Conservation (phyloP, 92 coral and sea anemone species). For the Blastomussa wellsi region DNA sequence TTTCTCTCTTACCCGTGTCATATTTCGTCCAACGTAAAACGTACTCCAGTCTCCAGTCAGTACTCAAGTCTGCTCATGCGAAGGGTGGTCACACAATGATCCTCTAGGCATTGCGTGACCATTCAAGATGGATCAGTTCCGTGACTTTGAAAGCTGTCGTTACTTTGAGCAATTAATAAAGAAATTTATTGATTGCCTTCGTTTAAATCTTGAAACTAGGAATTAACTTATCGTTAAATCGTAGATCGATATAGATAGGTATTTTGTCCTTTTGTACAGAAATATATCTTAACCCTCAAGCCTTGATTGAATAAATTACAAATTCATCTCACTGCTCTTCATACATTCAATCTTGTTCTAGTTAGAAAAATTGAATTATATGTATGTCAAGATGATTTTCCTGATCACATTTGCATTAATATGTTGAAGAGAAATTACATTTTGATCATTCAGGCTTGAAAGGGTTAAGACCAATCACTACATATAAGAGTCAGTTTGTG, state of each 20-base stretch:
- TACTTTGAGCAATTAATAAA: neutral
- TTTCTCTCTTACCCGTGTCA: neutral
- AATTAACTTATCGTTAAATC: neutral
- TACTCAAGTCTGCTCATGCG: neutral
- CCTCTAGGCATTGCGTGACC: neutral
- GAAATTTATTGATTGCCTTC: neutral
- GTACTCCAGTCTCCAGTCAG: neutral
- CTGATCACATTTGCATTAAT: neutral
- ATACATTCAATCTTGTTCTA: neutral
- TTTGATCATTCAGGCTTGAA: neutral
- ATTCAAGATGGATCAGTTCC: neutral
- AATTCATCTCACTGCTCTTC: neutral
- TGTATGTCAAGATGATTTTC: neutral
- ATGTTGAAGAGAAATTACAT: neutral
- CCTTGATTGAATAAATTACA: neutral
- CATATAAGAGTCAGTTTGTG: neutral
- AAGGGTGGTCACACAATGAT: neutral
- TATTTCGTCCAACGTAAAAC: neutral
- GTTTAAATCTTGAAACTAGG: neutral
- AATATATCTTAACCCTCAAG: neutral
- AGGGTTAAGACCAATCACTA: neutral
- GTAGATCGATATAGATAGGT: conserved; percentile 32
- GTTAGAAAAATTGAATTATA: neutral
- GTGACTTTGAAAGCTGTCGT: neutral
- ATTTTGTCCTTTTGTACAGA: conserved; percentile 34